Percentiles rank a stretch among this genome's conserved stretches.
phyloP scores from a whole-genome alignment of 2,113 vertebrate genomes.

The Crotalus helleri region DNA sequence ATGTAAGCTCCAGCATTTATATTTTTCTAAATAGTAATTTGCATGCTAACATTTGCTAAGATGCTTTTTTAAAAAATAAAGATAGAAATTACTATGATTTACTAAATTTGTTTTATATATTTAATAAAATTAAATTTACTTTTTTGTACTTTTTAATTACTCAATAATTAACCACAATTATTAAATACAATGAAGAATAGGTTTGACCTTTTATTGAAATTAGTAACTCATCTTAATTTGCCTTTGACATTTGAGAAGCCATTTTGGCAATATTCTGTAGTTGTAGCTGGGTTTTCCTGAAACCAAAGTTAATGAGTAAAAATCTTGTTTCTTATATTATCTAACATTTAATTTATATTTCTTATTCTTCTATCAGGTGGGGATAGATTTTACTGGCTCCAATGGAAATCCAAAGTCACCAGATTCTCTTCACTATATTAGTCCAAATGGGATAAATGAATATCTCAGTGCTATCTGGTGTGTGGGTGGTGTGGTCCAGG shows the following conservation, averaged over 20 bases:
- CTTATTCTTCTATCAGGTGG: constrained; percentile 74
- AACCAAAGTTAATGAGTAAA: not conserved
- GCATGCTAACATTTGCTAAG: not conserved
- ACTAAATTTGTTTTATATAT: not conserved
- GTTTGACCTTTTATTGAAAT: not conserved
- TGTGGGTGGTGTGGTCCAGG: constrained; percentile 88
- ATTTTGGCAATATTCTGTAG: not conserved
- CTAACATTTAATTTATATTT: not conserved
- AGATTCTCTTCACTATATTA: constrained; percentile 89
- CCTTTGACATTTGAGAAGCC: not conserved
- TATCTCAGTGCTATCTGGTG: constrained; percentile 90
- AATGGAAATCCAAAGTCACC: constrained; percentile 88
- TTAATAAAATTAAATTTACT: not conserved
- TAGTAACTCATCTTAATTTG: not conserved
- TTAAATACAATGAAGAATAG: not conserved
- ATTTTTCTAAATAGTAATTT: not conserved
- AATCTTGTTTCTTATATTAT: not conserved
- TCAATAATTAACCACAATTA: not conserved
- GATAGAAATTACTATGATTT: not conserved
- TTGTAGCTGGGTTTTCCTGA: not conserved
- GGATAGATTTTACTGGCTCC: constrained; percentile 92
- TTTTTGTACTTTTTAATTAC: not conserved
- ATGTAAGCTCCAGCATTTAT: not conserved
- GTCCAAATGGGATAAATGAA: constrained; percentile 84
- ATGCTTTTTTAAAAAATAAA: not conserved